Base-by-base conservation (phyloP, 2,113 vertebrate genomes). In the Muntiacus reevesi region DNA sequence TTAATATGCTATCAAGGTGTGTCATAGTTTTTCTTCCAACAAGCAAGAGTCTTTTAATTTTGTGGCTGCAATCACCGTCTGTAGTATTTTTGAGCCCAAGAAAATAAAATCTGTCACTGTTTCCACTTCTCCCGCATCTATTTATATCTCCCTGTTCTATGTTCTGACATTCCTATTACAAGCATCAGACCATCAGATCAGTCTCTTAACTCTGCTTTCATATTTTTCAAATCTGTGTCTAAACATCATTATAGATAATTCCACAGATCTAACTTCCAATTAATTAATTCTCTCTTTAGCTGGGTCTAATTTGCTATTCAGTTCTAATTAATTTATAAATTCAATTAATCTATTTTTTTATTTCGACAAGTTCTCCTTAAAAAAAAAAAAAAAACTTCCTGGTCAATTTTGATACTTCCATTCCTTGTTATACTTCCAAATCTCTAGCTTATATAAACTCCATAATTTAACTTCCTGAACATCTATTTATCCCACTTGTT, bases 321-420 rank as follows among this genome's bases (percentile, higher is more conserved):
- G 62, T 81, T 64, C 95, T 64, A 91, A 36, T 92, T 90, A 62
- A 81, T 94, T 87, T 88, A 95, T 57, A 45, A 93, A 95, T 81
- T 91, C 36, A 87, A 78, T 64, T 84, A 59, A 40, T 78, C 57
- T 47, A 36, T 40, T 82, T 91, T 52, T 43, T 91, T 13, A 36
- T 78, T 52, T 74, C 1, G 8, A 71, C 0, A 62, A 90, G 7
- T 78, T 89, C 40, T 83, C 30, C 71, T 85, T 19, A 0, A 43
- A 55, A 33, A 40, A 40, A 60, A 57, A 43, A 43, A 43, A 45
- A 45, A 89, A 40, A 1, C 57, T 15, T 83, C 82, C 60, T 84
- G 15, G 50, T 79, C 52, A 84, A 85, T 90, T 95, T 6, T 84
- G 67, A 64, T 71, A 79, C 5, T 60, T 96, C n/a, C 36, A 10